These are phyloP conservation scores for Echeneis naucrates DNA, from an alignment of 2,797 vertebrate genomes.

Conservation along the genomic window DNA sequence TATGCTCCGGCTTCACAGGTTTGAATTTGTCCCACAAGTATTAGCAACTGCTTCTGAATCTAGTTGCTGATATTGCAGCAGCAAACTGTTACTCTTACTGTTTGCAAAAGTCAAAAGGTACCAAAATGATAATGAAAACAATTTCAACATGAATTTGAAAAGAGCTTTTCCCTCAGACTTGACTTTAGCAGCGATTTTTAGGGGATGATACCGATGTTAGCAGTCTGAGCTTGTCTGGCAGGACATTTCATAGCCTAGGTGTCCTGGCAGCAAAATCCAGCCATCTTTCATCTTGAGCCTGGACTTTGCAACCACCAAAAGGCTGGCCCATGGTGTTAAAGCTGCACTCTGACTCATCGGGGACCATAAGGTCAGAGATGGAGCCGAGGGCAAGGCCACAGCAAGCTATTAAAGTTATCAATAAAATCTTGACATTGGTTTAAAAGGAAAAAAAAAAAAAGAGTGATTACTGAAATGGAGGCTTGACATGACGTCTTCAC, in stretches of 20 bases:
- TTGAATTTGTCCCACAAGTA: conserved; percentile 6
- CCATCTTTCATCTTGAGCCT: conserved; percentile 68
- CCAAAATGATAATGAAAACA: conserved; percentile 27
- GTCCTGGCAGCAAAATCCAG: conserved; percentile 59
- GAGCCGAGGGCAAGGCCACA: conserved; percentile 44
- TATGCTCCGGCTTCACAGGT: conserved; percentile 8
- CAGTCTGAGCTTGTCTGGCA: conserved; percentile 45
- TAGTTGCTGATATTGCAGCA: neutral
- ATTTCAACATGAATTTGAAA: conserved; percentile 1
- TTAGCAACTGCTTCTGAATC: neutral
- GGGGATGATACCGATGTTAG: conserved; percentile 29
- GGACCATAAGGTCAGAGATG: conserved; percentile 64
- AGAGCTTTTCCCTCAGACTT: neutral
- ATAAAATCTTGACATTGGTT: conserved; percentile 46
- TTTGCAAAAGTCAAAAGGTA: neutral
- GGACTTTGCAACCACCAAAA: conserved; percentile 54
- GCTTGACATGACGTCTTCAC: conserved; percentile 1
- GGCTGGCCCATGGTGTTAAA: conserved; percentile 45
- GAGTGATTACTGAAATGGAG: conserved; percentile 17
- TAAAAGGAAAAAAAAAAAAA: conserved; percentile 15
- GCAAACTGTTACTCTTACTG: neutral
- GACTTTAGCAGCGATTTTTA: conserved; percentile 19
- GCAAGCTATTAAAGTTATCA: conserved; percentile 47
- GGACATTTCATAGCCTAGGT: conserved; percentile 53
- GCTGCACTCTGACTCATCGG: conserved; percentile 52